A percentile compares a stretch with the other conserved stretches of the same genome.
phyloP scores from a whole-genome alignment of 2,888 invertebrate species.

The Pyrrhia umbra region DNA sequence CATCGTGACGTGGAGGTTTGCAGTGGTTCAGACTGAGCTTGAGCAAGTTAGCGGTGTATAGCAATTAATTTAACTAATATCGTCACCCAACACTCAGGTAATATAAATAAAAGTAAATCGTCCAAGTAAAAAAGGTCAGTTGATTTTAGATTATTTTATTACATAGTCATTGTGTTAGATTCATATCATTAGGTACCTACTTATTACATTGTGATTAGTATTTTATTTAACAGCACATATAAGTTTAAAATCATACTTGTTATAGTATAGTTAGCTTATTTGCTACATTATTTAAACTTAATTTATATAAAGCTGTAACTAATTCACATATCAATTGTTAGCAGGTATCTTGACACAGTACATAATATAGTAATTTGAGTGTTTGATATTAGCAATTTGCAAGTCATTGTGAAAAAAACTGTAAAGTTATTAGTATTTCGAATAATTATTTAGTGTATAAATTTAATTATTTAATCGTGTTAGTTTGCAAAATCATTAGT shows the following conservation, averaged over 20 bases:
- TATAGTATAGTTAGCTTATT: neutral
- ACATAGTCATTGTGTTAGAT: conserved; percentile 1
- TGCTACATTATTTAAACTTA: conserved; percentile 1
- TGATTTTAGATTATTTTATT: no score
- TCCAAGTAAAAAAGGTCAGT: neutral
- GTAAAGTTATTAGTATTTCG: no score
- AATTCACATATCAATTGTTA: neutral
- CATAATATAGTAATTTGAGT: neutral
- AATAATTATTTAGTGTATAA: no score
- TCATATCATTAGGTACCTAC: conserved; percentile 1
- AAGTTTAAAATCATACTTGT: conserved; percentile 7
- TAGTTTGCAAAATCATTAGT: no score
- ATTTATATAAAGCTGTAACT: neutral
- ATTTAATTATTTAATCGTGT: no score
- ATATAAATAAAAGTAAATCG: neutral
- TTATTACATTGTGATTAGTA: conserved; percentile 2
- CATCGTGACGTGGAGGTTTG: neutral
- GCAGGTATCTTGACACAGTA: neutral
- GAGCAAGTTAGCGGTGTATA: conserved; percentile 4
- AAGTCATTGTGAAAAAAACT: conserved; percentile 1
- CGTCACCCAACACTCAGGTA: conserved; percentile 7
- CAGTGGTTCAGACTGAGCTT: neutral
- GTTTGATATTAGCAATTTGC: conserved; percentile 4
- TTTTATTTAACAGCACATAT: neutral
- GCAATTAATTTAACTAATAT: neutral